phyloP scores from a whole-genome alignment of 1,140 invertebrate species.

The Trinorchestia longiramus region DNA sequence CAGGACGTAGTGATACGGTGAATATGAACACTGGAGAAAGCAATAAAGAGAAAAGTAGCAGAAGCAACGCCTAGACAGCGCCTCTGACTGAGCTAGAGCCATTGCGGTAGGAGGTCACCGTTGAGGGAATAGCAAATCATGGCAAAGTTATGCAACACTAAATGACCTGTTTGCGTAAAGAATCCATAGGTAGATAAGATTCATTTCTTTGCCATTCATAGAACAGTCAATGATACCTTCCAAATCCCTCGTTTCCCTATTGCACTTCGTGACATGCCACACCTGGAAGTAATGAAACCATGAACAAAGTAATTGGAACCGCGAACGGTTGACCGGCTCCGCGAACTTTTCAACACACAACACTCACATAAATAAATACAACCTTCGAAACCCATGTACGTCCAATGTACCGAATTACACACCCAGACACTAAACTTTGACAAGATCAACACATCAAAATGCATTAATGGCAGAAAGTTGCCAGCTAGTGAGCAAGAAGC shows the following conservation, averaged over 20 bases:
- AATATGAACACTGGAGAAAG: no score
- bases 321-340: no score
- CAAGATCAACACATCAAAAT: not conserved
- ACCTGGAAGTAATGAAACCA: not conserved
- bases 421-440: not conserved
- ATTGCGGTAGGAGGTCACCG: no score
- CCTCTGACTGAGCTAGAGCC: no score
- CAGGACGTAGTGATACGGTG: no score
- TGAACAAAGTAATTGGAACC: not conserved
- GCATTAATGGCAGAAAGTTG: not conserved
- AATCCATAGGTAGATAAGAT: not conserved
- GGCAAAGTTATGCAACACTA: not conserved
- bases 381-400: not conserved
- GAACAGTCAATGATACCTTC: not conserved
- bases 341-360: not conserved
- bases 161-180: not conserved
- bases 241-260: not conserved
- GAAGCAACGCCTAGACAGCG: no score
- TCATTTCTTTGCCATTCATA: not conserved
- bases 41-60: no score
- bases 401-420: not conserved
- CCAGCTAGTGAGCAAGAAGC: not conserved
- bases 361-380: not conserved
- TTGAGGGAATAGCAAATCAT: no score
- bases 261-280: not conserved